Evolutionary conservation across 2,113 vertebrate genomes (phyloP), one percentile per base, ranked within the genome.

Genomic region (Fulica atra): DNA sequence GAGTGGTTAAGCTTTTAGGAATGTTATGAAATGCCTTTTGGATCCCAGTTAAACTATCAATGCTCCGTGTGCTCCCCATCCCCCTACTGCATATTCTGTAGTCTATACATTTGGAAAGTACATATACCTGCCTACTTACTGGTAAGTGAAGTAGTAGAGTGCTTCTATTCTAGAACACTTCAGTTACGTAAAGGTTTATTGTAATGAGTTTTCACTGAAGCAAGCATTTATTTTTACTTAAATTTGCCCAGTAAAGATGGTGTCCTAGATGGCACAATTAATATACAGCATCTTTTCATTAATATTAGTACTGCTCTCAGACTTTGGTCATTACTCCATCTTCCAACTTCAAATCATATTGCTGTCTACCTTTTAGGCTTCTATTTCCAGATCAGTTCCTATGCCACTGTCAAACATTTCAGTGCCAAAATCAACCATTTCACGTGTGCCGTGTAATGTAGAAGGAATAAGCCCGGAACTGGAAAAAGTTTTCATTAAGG

Each of bases 401-500:
- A 97, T 98, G 92, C 98, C 98, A 69, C 91, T 98, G 91, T 98
- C 98, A 87, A 98, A 97, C 80, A 97, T 99, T 97, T 98, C 99
- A 51, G 98, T 98, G 98, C 98, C 99, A 97, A 99, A 99, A 97
- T 98, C 99, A 66, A 85, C 98, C 74, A 98, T 98, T 95, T 99
- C 98, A 95, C 98, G 99, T 96, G 98, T 99, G 91, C 98, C 99
- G 69, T 99, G 99, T 98, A 99, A 98, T 72, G 98, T 99, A 86
- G 99, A 99, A 97, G 99, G 99, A 95, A 99, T 99, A 98, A 99
- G 99, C 96, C 99, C 99, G 1, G 99, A 99, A 97, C 97, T 99
- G 89, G 99, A 99, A 95, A 99, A 98, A 95, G 99, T 99, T 56
- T 99, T 99, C 95, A 99, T 99, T 98, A 98, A 98, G 95, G 98